phyloP scores from a whole-genome alignment of 2,888 invertebrate genomes.

The Heliconius charithonia region DNA sequence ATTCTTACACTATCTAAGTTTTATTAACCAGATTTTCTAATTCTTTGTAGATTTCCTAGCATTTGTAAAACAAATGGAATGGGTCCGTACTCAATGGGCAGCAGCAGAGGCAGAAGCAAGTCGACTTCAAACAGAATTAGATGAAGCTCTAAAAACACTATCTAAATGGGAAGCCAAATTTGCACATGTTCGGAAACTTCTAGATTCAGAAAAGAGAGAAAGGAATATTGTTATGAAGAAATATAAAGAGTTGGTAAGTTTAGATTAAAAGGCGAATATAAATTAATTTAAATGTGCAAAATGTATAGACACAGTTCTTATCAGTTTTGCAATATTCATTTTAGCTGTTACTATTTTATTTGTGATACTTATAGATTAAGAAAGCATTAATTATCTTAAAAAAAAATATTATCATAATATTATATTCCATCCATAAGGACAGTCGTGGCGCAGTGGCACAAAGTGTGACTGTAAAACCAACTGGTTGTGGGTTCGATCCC shows the following conservation, averaged over 20 bases:
- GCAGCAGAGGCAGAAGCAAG: slow-evolving; percentile 88
- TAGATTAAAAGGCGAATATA: not conserved
- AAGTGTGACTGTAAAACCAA: too few relatives aligned
- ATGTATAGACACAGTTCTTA: not conserved
- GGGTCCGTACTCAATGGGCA: slow-evolving; percentile 87
- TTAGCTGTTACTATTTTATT: not conserved
- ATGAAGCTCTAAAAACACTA: slow-evolving; percentile 88
- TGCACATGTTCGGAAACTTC: slow-evolving; percentile 89
- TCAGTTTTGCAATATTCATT: not conserved
- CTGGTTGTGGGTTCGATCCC: too few relatives aligned
- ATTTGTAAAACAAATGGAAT: slow-evolving; percentile 89
- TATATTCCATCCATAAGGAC: too few relatives aligned
- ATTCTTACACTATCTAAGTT: not conserved
- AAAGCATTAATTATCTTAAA: too few relatives aligned
- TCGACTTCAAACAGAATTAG: slow-evolving; percentile 87
- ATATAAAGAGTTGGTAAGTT: slow-evolving; percentile 86
- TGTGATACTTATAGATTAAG: too few relatives aligned
- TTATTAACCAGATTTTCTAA: not conserved
- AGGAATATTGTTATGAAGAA: slow-evolving; percentile 88
- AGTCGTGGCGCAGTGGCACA: too few relatives aligned
- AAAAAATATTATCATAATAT: too few relatives aligned
- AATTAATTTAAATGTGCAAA: not conserved
- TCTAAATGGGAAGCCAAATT: slow-evolving; percentile 91
- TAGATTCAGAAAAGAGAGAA: slow-evolving; percentile 91
- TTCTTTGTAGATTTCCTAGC: slow-evolving; percentile 86